Evolutionary conservation across 2,888 invertebrate genomes (phyloP).

Genomic region (Tribolium freemani): DNA sequence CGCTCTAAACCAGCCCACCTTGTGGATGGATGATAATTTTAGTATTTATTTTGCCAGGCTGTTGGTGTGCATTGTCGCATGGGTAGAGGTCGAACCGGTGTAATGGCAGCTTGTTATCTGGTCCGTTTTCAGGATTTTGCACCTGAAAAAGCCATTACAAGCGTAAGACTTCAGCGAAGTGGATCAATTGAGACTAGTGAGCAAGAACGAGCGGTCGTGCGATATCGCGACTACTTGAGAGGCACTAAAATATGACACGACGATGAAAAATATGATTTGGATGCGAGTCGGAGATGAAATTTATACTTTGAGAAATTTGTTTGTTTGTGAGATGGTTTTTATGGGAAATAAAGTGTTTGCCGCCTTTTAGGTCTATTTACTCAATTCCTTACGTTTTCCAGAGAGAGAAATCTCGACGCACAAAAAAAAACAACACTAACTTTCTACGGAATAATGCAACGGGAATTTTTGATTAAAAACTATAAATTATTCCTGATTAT

Average conservation of each 20-base stretch:
- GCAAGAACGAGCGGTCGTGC: constrained; percentile 74
- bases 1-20: neutral
- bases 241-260: constrained; percentile 15
- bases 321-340: neutral
- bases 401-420: no score
- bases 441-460: neutral
- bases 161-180: constrained; percentile 73
- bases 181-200: constrained; percentile 76
- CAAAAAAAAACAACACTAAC: no score
- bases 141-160: constrained; percentile 76
- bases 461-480: neutral
- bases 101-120: constrained; percentile 81
- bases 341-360: neutral
- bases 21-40: constrained; percentile 1
- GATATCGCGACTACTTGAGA: constrained; percentile 73
- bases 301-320: neutral
- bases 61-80: constrained; percentile 80
- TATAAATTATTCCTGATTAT: neutral
- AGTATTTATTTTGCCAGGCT: constrained; percentile 67
- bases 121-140: constrained; percentile 74
- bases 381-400: neutral
- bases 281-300: neutral
- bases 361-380: neutral
- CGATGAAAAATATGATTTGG: constrained; percentile 10
- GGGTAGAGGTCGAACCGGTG: constrained; percentile 81